Evolutionary conservation across 2,888 invertebrate genomes (phyloP).

Genomic region (Drosophila meridiana): DNA sequence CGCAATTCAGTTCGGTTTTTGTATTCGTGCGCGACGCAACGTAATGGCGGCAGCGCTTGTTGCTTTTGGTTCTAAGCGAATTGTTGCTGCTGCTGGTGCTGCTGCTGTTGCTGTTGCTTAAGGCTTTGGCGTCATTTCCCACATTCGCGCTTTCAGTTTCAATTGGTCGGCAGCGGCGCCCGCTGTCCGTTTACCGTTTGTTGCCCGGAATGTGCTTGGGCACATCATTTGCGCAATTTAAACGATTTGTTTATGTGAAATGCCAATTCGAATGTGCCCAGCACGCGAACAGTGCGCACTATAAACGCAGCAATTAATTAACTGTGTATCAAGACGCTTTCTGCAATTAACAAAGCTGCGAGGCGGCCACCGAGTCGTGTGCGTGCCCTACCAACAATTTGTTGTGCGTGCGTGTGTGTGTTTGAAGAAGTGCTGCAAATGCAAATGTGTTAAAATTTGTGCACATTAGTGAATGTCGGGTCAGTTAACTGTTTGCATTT

Average conservation of each 20-base stretch:
- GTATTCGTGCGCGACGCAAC: conserved; percentile 64
- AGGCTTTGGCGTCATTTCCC: conserved; percentile 31
- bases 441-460: conserved; percentile 48
- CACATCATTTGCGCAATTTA: conserved; percentile 44
- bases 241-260: conserved; percentile 42
- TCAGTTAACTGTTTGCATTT: conserved; percentile 33
- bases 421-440: conserved; percentile 39
- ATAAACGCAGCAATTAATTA: conserved; percentile 58
- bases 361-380: conserved; percentile 17
- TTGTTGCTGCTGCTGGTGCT: background rate
- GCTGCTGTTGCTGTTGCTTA: conserved; percentile 11
- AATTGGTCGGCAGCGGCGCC: conserved; percentile 22
- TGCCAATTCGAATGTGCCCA: conserved; percentile 43
- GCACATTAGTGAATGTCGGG: conserved; percentile 40
- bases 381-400: conserved; percentile 34
- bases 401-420: conserved; percentile 25
- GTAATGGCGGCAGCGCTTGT: conserved; percentile 34
- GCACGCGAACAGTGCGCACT: conserved; percentile 56
- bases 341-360: conserved; percentile 31
- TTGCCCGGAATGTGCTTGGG: conserved; percentile 20
- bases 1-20: conserved; percentile 67
- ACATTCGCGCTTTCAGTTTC: conserved; percentile 25
- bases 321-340: conserved; percentile 48
- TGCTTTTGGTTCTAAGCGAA: conserved; percentile 9
- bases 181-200: conserved; percentile 3